These are phyloP conservation scores for Drosophila tanythrix DNA, from an alignment of 2,888 invertebrate species.

Conservation along the genomic window DNA sequence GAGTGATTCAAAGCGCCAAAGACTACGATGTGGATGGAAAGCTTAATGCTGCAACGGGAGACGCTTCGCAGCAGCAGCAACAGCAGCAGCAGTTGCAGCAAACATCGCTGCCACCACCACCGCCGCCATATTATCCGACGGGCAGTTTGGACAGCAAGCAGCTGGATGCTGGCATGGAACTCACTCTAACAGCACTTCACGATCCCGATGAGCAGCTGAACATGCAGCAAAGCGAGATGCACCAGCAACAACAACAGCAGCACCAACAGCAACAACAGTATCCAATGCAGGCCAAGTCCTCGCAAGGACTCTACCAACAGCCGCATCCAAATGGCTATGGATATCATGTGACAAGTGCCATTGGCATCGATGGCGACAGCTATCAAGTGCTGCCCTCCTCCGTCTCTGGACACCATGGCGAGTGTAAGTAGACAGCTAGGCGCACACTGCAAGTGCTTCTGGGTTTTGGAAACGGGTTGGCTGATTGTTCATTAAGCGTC, in stretches of 20 bases:
- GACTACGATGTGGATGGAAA: slow-evolving; percentile 77
- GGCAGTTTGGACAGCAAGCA: slow-evolving; percentile 81
- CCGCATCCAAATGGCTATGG: slow-evolving; percentile 79
- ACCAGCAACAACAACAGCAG: slow-evolving; percentile 62
- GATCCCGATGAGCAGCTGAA: slow-evolving; percentile 79
- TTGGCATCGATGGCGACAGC: slow-evolving; percentile 82
- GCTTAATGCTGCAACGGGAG: slow-evolving; percentile 51
- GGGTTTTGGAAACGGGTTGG: background rate
- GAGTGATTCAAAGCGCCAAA: slow-evolving; percentile 56
- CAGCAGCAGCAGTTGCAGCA: slow-evolving; percentile 25
- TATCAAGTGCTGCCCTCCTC: slow-evolving; percentile 82
- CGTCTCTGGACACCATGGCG: slow-evolving; percentile 66
- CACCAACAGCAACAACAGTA: slow-evolving; percentile 50
- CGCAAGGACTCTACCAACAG: slow-evolving; percentile 53
- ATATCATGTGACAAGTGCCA: slow-evolving; percentile 83
- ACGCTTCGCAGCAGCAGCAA: slow-evolving; percentile 33
- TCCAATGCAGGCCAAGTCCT: slow-evolving; percentile 53
- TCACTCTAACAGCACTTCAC: slow-evolving; percentile 78
- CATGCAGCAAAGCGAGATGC: slow-evolving; percentile 66
- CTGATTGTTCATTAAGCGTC: slow-evolving; percentile 62
- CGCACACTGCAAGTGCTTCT: background rate
- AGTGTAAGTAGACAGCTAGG: slow-evolving; percentile 78
- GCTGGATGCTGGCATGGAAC: slow-evolving; percentile 76
- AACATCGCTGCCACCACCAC: slow-evolving; percentile 59
- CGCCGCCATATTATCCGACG: slow-evolving; percentile 79